Evolutionary conservation across 2,797 vertebrate genomes (phyloP).

Genomic region (Xenopus petersii): DNA sequence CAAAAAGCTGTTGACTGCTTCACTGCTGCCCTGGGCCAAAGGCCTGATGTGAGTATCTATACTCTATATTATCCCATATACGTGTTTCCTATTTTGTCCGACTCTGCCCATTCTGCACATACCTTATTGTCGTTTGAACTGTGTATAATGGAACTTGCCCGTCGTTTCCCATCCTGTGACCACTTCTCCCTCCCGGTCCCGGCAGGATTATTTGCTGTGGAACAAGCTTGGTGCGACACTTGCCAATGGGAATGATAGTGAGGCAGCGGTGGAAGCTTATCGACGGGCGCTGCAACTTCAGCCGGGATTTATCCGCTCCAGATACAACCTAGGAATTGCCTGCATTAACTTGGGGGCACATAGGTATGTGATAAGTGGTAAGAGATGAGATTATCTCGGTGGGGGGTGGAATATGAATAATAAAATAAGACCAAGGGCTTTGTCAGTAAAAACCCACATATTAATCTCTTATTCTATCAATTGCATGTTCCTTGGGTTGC

Average conservation of each 20-base stretch:
- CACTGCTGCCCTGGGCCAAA: conserved; percentile 77
- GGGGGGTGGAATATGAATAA: too few species aligned
- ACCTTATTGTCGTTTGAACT: too few species aligned
- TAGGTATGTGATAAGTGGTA: conserved; percentile 66
- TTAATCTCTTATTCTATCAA: too few species aligned
- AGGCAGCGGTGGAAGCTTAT: conserved; percentile 93
- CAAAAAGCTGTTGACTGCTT: conserved; percentile 98
- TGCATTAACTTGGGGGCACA: conserved; percentile 95
- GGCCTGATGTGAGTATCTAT: conserved; percentile 47
- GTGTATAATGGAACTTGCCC: too few species aligned
- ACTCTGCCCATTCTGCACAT: too few species aligned
- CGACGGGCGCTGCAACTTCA: conserved; percentile 90
- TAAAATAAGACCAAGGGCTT: too few species aligned
- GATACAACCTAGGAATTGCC: conserved; percentile 96
- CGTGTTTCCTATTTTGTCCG: too few species aligned
- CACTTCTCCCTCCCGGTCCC: neutral
- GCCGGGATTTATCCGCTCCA: conserved; percentile 93
- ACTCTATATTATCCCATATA: too few species aligned
- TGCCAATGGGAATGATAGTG: conserved; percentile 92
- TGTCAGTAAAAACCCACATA: too few species aligned
- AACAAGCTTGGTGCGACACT: conserved; percentile 95
- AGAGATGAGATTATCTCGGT: conserved; percentile 45
- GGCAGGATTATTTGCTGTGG: conserved; percentile 75
- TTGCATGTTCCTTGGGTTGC: too few species aligned
- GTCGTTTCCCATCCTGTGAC: too few species aligned